Conservation (phyloP, 2,113 vertebrate species). For the Phocoena phocoena region DNA sequence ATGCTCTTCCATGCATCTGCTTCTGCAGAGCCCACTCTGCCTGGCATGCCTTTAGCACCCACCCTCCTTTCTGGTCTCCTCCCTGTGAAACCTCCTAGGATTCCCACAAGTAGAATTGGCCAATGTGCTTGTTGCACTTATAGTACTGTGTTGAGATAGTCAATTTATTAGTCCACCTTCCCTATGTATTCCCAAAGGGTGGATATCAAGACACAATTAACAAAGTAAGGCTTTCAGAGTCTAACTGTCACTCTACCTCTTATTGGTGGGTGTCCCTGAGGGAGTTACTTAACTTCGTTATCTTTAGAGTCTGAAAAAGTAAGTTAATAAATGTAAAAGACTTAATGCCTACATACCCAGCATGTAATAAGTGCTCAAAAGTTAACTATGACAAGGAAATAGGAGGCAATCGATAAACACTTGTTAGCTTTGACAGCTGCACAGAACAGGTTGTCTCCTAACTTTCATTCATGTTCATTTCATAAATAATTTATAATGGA, state of each 20-base stretch:
- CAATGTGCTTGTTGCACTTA: not conserved
- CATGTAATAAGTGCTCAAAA: not conserved
- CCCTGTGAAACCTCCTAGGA: not conserved
- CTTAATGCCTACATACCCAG: not conserved
- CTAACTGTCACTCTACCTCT: not conserved
- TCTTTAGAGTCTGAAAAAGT: not conserved
- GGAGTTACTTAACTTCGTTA: not conserved
- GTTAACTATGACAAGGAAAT: not conserved
- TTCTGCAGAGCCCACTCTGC: not conserved
- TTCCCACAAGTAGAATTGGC: not conserved
- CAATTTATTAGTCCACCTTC: not conserved
- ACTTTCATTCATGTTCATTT: not conserved
- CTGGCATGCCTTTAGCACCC: not conserved
- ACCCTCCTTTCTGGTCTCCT: not conserved
- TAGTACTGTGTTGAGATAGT: not conserved
- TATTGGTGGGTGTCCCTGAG: not conserved
- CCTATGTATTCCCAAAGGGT: not conserved
- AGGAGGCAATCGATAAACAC: not conserved
- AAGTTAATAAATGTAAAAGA: not conserved
- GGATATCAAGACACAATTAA: not conserved
- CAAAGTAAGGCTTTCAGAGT: not conserved
- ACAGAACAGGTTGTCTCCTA: not conserved
- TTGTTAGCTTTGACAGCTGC: not conserved
- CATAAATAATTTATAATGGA: slow-evolving; percentile 25
- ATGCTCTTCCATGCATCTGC: not conserved